Conservation (phyloP, 2,797 vertebrate genomes). For the Poecilia velifera region DNA sequence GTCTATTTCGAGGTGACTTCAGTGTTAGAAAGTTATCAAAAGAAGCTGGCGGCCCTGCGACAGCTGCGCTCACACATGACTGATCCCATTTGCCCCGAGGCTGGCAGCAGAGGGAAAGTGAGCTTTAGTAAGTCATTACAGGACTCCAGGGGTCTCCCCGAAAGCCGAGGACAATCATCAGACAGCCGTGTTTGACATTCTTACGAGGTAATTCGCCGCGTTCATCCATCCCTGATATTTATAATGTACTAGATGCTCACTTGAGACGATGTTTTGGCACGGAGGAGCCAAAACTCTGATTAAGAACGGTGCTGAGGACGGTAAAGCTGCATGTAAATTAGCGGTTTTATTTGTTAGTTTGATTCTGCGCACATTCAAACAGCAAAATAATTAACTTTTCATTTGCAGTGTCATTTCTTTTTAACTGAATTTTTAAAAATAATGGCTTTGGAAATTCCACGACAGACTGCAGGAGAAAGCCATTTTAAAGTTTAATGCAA, state of each 20-base stretch:
- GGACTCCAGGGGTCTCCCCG: conserved; percentile 46
- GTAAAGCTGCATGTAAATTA: conserved; percentile 1
- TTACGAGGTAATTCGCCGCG: conserved; percentile 24
- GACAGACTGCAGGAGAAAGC: background rate
- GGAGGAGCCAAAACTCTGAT: conserved; percentile 5
- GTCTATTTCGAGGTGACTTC: conserved; percentile 49
- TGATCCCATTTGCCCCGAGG: conserved; percentile 67
- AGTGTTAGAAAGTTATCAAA: conserved; percentile 36
- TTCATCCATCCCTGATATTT: conserved; percentile 23
- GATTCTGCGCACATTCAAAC: background rate
- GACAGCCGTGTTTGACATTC: conserved; percentile 40
- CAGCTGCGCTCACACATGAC: conserved; percentile 70
- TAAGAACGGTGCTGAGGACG: conserved; percentile 6
- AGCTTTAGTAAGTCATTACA: conserved; percentile 67
- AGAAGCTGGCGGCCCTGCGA: conserved; percentile 37
- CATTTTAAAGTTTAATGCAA: conserved; percentile 31
- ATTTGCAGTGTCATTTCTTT: background rate
- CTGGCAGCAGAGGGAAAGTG: conserved; percentile 54
- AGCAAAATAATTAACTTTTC: background rate
- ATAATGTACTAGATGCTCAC: conserved; percentile 30
- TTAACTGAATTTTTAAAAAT: background rate
- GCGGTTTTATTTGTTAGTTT: background rate
- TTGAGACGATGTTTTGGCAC: conserved; percentile 21
- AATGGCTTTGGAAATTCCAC: background rate
- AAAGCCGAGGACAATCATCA: conserved; percentile 50